Evolutionary conservation across 2,113 vertebrate species (phyloP).

Genomic region (Arenaria interpres): DNA sequence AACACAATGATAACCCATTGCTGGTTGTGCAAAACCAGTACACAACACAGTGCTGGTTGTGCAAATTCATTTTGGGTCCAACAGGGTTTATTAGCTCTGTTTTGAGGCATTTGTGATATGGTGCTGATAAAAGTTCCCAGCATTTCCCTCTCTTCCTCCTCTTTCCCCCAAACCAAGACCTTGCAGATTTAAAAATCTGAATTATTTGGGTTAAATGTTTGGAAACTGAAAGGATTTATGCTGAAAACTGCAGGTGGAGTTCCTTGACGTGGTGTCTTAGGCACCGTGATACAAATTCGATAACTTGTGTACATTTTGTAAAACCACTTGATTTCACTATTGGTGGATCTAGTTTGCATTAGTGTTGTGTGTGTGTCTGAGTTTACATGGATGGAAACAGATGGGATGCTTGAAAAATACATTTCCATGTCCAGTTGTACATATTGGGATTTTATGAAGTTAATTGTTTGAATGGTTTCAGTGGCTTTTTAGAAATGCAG

Average conservation of each 20-base stretch:
- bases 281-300: neutral
- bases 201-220: neutral
- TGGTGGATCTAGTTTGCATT: neutral
- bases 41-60: neutral
- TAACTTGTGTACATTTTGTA: neutral
- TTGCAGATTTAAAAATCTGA: neutral
- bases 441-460: neutral
- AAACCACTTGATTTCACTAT: neutral
- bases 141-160: neutral
- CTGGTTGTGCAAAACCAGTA: neutral
- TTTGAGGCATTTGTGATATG: neutral
- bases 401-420: neutral
- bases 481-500: neutral
- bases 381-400: neutral
- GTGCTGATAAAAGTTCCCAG: neutral
- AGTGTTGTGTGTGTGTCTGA: neutral
- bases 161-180: neutral
- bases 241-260: neutral
- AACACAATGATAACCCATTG: neutral
- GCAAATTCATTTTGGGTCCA: neutral
- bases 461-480: neutral
- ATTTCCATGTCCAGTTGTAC: neutral
- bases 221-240: neutral
- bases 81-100: neutral
- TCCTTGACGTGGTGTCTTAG: neutral